These are phyloP conservation scores for Leptopterna dolabrata DNA, from an alignment of 2,888 invertebrate species.

Conservation along the genomic window DNA sequence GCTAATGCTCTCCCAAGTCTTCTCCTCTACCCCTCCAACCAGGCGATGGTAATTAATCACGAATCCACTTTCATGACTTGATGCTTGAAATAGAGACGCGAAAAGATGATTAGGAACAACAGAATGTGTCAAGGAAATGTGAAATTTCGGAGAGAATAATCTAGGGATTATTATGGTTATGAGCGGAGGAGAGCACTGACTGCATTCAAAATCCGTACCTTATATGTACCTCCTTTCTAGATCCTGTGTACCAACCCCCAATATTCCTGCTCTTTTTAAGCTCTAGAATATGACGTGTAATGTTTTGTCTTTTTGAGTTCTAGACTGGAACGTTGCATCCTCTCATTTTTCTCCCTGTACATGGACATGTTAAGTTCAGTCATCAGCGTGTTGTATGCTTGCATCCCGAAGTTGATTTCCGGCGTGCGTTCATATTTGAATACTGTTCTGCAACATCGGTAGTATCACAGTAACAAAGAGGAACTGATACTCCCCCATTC, in stretches of 20 bases:
- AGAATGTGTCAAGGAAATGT: background rate
- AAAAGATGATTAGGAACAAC: background rate
- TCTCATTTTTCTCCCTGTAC: too few species aligned
- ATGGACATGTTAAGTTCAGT: too few species aligned
- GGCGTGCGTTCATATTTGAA: background rate
- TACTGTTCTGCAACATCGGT: background rate
- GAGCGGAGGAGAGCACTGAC: too few species aligned
- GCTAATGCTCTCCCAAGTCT: conserved; percentile 24
- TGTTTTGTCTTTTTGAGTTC: too few species aligned
- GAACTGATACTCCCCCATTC: background rate
- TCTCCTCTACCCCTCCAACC: background rate
- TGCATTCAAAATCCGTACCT: too few species aligned
- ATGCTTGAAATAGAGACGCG: background rate
- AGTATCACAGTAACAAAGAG: background rate
- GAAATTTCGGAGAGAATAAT: background rate
- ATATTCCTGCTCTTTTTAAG: too few species aligned
- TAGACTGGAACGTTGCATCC: too few species aligned
- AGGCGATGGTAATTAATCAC: conserved; percentile 24
- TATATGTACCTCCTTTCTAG: too few species aligned
- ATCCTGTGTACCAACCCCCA: too few species aligned
- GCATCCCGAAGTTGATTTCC: background rate
- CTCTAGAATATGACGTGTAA: too few species aligned
- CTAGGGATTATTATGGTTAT: too few species aligned
- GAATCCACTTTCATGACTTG: conserved; percentile 4
- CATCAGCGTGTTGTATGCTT: background rate